Percentiles rank a stretch among this genome's conserved stretches.
These are phyloP conservation scores for Sarcoramphus papa DNA, from an alignment of 2,797 vertebrate species.

Conservation along the genomic window DNA sequence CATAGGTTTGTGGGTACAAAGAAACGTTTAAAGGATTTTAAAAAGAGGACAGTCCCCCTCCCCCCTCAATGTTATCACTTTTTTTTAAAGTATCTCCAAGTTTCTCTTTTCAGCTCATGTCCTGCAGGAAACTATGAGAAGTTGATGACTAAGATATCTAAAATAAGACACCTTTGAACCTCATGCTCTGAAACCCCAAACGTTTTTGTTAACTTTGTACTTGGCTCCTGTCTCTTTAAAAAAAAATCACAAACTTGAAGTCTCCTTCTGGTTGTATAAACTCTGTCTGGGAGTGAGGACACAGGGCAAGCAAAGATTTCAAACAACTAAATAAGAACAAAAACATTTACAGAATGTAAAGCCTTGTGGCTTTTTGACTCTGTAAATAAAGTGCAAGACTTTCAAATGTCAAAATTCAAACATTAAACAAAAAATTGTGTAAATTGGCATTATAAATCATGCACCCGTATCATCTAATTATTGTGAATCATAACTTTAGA, in stretches of 20 bases:
- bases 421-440: background rate
- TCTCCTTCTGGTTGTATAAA: background rate
- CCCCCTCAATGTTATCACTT: background rate
- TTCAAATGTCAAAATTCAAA: constrained; percentile 1
- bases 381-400: background rate
- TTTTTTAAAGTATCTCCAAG: background rate
- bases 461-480: background rate
- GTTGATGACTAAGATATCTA: background rate
- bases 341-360: constrained; percentile 26
- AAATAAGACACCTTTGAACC: background rate
- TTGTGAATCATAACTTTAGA: background rate
- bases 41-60: background rate
- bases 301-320: background rate
- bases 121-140: background rate
- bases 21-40: background rate
- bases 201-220: background rate
- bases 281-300: background rate
- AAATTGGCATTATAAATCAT: background rate
- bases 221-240: background rate
- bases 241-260: background rate
- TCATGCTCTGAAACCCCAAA: background rate
- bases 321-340: background rate
- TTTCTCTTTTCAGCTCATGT: background rate
- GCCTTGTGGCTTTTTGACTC: background rate
- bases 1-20: background rate